A percentile compares a stretch with the other conserved stretches of the same genome.
phyloP scores from a whole-genome alignment of 2,113 vertebrate genomes.

The Myocastor coypus region DNA sequence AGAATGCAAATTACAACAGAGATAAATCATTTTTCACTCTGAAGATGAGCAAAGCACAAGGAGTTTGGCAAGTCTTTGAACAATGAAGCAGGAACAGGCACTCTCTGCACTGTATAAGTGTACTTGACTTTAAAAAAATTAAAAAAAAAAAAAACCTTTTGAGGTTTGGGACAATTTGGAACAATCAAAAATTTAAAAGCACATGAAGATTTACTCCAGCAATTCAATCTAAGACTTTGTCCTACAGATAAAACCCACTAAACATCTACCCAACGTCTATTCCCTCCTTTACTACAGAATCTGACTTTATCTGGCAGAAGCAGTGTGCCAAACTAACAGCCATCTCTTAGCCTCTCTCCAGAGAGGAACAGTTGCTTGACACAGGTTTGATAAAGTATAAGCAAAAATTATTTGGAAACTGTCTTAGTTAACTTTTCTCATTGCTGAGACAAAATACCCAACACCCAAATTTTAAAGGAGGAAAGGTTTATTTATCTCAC shows the following conservation, averaged over 20 bases:
- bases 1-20: conserved; percentile 38
- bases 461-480: neutral
- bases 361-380: neutral
- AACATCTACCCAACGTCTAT: neutral
- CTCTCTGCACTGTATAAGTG: neutral
- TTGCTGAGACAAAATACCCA: neutral
- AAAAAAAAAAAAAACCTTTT: neutral
- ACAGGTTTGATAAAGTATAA: neutral
- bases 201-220: neutral
- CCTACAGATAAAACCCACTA: conserved; percentile 45
- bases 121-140: no score
- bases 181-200: conserved; percentile 44
- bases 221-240: conserved; percentile 30
- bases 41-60: conserved; percentile 19
- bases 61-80: neutral
- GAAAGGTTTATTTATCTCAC: neutral
- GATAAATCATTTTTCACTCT: conserved; percentile 17
- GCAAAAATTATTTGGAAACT: neutral
- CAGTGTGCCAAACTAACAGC: conserved; percentile 9
- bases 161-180: neutral
- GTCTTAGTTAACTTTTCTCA: neutral
- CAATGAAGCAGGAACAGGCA: neutral
- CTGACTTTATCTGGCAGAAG: conserved; percentile 41
- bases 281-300: neutral
- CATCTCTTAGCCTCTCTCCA: neutral